A percentile compares a stretch with the other conserved stretches of the same genome.
phyloP scores from a whole-genome alignment of 35 echinoderm and acorn worm species.

The Apostichopus parvimensis region DNA sequence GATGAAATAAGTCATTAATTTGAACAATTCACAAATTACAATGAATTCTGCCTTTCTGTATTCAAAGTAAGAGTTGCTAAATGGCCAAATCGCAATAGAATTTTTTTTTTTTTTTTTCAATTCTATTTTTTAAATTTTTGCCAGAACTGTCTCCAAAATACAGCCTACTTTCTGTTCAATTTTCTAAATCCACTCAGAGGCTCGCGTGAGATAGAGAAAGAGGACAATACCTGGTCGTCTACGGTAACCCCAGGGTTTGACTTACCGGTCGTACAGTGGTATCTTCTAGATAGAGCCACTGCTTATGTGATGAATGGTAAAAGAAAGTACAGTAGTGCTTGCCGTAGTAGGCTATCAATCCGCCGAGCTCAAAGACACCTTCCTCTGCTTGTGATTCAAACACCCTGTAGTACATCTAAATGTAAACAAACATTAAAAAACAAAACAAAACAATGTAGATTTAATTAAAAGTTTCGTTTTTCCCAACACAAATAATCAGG shows the following conservation, averaged over 20 bases:
- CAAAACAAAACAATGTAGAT: background rate
- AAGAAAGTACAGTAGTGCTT: constrained; percentile 99
- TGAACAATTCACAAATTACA: no score
- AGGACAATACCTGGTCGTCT: background rate
- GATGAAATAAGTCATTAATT: no score
- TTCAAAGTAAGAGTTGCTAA: no score
- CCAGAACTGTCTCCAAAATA: no score
- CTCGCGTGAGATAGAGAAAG: no score
- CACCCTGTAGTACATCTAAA: constrained; percentile 81
- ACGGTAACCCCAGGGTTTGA: background rate
- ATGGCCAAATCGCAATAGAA: no score
- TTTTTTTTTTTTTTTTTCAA: no score
- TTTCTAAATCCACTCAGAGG: no score
- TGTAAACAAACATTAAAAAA: constrained; percentile 3
- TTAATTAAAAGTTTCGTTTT: background rate
- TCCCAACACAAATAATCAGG: no score
- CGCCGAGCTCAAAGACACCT: constrained; percentile 66
- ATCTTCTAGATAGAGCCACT: constrained; percentile 98
- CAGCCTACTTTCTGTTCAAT: no score
- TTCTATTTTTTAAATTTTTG: no score
- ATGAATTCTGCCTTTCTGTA: no score
- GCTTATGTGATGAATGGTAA: constrained; percentile 74
- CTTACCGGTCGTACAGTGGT: constrained; percentile 86
- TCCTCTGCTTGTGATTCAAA: constrained; percentile 74
- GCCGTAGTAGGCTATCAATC: constrained; percentile 95